Percentiles rank a stretch among this genome's conserved stretches.
phyloP scores from a whole-genome alignment of 2,888 invertebrate species.

The Chamaedrilus cognettii region DNA sequence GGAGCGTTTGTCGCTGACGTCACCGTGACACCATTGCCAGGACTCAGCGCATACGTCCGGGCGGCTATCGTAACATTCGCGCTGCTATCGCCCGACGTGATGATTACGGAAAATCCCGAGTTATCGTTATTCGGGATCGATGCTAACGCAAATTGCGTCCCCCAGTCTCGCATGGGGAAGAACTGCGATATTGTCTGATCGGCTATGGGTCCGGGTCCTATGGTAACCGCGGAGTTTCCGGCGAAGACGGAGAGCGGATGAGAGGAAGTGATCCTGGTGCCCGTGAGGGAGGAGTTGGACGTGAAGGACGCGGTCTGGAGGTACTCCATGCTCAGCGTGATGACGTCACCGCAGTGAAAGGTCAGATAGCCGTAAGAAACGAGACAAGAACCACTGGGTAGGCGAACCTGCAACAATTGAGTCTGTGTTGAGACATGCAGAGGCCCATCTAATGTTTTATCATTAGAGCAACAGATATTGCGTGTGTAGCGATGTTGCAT shows the following conservation, averaged over 20 bases:
- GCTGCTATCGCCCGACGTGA: not conserved
- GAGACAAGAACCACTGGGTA: no score
- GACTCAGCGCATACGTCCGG: not conserved
- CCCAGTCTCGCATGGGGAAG: constrained; percentile 9
- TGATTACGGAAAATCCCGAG: constrained; percentile 5
- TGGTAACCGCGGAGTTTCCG: constrained; percentile 9
- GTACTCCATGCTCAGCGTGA: not conserved
- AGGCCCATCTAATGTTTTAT: no score
- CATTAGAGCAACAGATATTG: no score
- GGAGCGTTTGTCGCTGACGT: constrained; percentile 1
- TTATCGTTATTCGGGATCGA: constrained; percentile 12
- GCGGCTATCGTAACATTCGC: not conserved
- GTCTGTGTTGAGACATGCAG: no score
- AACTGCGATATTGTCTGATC: constrained; percentile 19
- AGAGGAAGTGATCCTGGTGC: constrained; percentile 6
- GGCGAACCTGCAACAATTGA: no score
- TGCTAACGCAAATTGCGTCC: constrained; percentile 4
- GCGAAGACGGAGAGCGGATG: constrained; percentile 12
- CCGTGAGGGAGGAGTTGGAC: constrained; percentile 9
- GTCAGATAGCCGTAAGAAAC: no score
- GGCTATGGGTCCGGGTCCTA: constrained; percentile 7
- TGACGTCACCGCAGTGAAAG: constrained; percentile 7
- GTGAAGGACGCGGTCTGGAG: not conserved
- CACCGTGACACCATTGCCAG: not conserved
- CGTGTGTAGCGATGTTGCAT: no score